phyloP scores from a whole-genome alignment of 1,140 invertebrate genomes.

The Pseudomyrmex sp. region DNA sequence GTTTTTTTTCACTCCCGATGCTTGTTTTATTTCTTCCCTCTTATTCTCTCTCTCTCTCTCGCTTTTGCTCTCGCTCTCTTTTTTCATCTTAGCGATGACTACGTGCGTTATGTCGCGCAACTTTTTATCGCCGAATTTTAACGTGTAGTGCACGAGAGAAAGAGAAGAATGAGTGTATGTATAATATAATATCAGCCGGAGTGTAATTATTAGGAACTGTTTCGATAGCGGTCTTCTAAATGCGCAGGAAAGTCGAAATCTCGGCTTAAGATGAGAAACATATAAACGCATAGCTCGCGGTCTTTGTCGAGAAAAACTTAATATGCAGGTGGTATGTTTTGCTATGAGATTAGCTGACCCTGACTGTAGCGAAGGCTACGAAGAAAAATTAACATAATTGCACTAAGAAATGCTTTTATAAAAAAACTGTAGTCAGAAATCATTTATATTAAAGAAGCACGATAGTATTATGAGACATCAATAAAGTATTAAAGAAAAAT shows the following conservation, averaged over 20 bases:
- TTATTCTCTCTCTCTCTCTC: too few species aligned
- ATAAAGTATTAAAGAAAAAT: background rate
- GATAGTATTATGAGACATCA: too few species aligned
- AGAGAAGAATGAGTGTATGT: background rate
- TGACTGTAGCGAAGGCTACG: conserved; percentile 17
- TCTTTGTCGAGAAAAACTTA: background rate
- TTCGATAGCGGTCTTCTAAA: background rate
- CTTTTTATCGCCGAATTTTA: conserved; percentile 47
- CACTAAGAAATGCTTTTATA: background rate
- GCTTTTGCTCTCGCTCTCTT: background rate
- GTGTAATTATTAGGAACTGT: conserved; percentile 17
- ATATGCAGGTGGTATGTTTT: conserved; percentile 39
- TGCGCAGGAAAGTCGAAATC: background rate
- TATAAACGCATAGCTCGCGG: background rate
- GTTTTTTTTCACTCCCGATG: conserved; percentile 52
- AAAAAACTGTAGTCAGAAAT: conserved; percentile 5
- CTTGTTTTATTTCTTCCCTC: conserved; percentile 48
- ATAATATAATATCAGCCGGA: conserved; percentile 18
- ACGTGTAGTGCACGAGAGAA: conserved; percentile 7
- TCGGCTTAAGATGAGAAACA: too few species aligned
- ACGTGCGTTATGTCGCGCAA: conserved; percentile 45
- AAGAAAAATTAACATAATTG: conserved; percentile 19
- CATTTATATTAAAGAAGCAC: background rate
- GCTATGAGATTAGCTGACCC: conserved; percentile 41
- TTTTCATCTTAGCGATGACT: conserved; percentile 22